Percentiles rank a stretch among this genome's conserved stretches.
These are phyloP conservation scores for Apteryx mantelli DNA, from an alignment of 2,113 vertebrate genomes.

Conservation along the genomic window DNA sequence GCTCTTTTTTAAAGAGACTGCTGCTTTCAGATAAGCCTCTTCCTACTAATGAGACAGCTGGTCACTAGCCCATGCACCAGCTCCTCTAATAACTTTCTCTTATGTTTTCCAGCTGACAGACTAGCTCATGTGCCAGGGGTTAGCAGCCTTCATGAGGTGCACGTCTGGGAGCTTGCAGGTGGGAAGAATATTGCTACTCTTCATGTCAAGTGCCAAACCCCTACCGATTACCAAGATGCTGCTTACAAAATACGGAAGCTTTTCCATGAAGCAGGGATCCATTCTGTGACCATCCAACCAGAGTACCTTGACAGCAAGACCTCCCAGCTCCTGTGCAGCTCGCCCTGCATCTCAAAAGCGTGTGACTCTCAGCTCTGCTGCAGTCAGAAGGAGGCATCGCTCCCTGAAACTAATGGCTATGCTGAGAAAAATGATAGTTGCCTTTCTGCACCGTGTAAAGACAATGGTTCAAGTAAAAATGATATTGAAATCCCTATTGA, in stretches of 20 bases:
- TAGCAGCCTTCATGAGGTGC: slow-evolving; percentile 81
- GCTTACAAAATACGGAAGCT: slow-evolving; percentile 76
- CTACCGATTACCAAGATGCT: slow-evolving; percentile 53
- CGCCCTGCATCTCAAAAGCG: slow-evolving; percentile 75
- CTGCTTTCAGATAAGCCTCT: neutral
- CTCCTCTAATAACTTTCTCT: neutral
- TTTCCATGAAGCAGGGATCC: slow-evolving; percentile 81
- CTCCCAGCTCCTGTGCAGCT: slow-evolving; percentile 61
- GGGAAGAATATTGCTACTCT: slow-evolving; percentile 84
- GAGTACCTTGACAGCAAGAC: slow-evolving; percentile 72
- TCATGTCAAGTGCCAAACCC: slow-evolving; percentile 80
- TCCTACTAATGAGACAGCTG: neutral
- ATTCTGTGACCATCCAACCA: slow-evolving; percentile 84
- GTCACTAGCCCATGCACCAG: neutral
- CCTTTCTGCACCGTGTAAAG: neutral
- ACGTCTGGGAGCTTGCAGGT: slow-evolving; percentile 83
- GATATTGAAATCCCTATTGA: slow-evolving; percentile 39
- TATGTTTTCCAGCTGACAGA: slow-evolving; percentile 72
- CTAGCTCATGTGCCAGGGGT: slow-evolving; percentile 74
- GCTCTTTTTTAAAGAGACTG: neutral
- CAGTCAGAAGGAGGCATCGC: slow-evolving; percentile 45
- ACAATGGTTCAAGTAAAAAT: slow-evolving; percentile 11
- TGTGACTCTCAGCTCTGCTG: slow-evolving; percentile 82
- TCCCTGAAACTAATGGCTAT: slow-evolving; percentile 60
- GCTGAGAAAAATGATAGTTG: slow-evolving; percentile 49